Evolutionary conservation across 64 coral and sea anemone genomes (phyloP).

Genomic region (Trachythela sp.): DNA sequence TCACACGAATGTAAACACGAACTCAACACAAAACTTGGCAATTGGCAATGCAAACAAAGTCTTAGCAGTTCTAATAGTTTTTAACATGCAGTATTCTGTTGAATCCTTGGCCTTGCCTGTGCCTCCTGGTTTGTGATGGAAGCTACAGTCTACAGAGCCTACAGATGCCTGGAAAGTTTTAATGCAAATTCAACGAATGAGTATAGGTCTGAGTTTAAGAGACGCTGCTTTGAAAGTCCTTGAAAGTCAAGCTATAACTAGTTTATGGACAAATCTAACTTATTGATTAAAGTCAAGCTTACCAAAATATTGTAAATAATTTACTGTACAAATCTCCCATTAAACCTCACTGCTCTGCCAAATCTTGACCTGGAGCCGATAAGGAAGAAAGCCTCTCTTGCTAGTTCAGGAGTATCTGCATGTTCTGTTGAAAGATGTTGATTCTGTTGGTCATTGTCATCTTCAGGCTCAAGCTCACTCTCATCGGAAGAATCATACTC

Average conservation of each 20-base stretch:
- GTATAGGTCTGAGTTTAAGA: too few species aligned
- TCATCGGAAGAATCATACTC: background rate
- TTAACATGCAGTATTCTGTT: too few species aligned
- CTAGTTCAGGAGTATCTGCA: slow-evolving; percentile 15
- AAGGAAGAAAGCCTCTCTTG: slow-evolving; percentile 33
- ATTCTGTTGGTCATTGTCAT: background rate
- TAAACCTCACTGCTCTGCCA: slow-evolving; percentile 37
- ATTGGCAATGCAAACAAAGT: too few species aligned
- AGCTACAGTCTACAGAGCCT: too few species aligned
- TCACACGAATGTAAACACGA: too few species aligned
- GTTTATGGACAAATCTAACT: background rate
- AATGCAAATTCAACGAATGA: too few species aligned
- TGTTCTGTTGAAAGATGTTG: background rate
- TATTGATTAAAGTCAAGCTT: background rate
- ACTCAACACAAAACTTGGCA: too few species aligned
- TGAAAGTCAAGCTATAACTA: background rate
- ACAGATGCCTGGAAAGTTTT: too few species aligned
- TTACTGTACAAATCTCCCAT: slow-evolving; percentile 45
- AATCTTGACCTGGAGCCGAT: slow-evolving; percentile 35
- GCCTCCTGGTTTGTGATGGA: too few species aligned
- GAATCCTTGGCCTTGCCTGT: too few species aligned
- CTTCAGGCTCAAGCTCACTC: slow-evolving; percentile 15
- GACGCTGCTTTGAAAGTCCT: background rate
- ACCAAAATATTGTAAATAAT: background rate
- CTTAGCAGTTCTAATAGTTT: too few species aligned